A percentile compares a stretch with the other conserved stretches of the same genome.
These are phyloP conservation scores for Motacilla alba DNA, from an alignment of 2,113 vertebrate species.

Conservation along the genomic window DNA sequence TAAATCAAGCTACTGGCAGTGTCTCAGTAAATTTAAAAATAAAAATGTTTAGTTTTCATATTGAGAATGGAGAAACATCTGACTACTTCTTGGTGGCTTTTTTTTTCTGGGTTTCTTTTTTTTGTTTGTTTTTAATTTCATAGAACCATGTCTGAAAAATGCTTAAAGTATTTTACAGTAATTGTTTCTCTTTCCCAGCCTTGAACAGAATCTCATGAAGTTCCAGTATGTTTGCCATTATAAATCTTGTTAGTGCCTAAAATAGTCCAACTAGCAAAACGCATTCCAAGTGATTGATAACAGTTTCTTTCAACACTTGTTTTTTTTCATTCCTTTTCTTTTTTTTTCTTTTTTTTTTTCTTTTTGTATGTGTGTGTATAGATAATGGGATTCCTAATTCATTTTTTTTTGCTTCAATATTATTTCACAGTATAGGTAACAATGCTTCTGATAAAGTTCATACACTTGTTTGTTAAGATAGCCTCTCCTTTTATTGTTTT, in stretches of 20 bases:
- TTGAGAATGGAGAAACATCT: neutral
- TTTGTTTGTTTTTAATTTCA: neutral
- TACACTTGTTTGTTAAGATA: neutral
- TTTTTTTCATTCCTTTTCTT: neutral
- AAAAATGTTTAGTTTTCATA: neutral
- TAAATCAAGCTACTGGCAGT: neutral
- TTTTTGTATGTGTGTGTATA: neutral
- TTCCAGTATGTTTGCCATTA: neutral
- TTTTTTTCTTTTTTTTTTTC: accelerated
- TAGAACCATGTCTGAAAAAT: neutral
- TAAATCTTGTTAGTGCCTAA: neutral
- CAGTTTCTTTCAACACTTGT: neutral
- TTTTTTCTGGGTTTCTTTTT: neutral
- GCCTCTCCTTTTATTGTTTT: neutral
- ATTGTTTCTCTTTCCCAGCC: conserved; percentile 1
- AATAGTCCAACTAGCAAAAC: neutral
- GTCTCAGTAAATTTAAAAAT: neutral
- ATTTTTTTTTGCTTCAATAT: neutral
- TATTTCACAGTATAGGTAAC: neutral
- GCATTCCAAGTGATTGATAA: neutral
- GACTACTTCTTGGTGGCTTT: neutral
- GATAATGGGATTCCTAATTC: neutral
- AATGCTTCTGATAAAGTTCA: neutral
- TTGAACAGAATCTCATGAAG: neutral
- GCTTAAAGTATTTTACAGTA: neutral